A percentile compares a stretch with the other conserved stretches of the same genome.
Conservation (phyloP, 1,140 invertebrate genomes). For the Leptinotarsa defecta region DNA sequence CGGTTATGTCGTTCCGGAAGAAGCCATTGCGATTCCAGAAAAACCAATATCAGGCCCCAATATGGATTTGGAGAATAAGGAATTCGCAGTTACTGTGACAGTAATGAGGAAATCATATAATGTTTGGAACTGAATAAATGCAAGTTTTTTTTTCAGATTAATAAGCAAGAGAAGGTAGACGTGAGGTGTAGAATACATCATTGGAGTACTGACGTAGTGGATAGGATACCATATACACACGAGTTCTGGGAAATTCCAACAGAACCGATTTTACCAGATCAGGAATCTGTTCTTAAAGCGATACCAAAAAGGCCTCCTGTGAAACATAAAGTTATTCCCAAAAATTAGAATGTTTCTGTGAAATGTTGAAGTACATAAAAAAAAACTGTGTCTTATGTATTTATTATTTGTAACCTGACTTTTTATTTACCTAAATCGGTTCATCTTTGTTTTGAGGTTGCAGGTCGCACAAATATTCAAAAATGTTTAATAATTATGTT, state of each 20-base stretch:
- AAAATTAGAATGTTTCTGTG: neutral
- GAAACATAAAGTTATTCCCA: slow-evolving; percentile 9
- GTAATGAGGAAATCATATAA: slow-evolving; percentile 56
- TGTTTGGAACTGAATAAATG: neutral
- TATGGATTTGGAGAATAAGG: slow-evolving; percentile 73
- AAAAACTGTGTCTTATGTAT: too few relatives aligned
- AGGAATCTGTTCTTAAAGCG: slow-evolving; percentile 39
- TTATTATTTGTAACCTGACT: too few relatives aligned
- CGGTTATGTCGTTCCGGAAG: slow-evolving; percentile 68
- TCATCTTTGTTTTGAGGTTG: too few relatives aligned
- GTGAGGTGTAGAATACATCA: slow-evolving; percentile 74
- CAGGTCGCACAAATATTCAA: too few relatives aligned
- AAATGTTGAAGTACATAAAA: too few relatives aligned
- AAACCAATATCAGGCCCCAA: slow-evolving; percentile 78
- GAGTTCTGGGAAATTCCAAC: slow-evolving; percentile 62
- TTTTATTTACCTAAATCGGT: too few relatives aligned
- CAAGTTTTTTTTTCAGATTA: slow-evolving; percentile 58
- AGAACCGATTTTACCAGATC: slow-evolving; percentile 58
- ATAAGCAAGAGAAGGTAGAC: slow-evolving; percentile 71
- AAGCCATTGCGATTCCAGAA: slow-evolving; percentile 75
- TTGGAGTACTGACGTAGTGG: slow-evolving; percentile 64
- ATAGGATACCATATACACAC: slow-evolving; percentile 61
- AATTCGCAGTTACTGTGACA: slow-evolving; percentile 79
- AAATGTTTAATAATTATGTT: too few relatives aligned
- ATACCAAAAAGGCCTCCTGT: slow-evolving; percentile 36